These are phyloP conservation scores for Lepidocyrtoides sp. DNA, from an alignment of 2,888 invertebrate genomes.

Conservation along the genomic window DNA sequence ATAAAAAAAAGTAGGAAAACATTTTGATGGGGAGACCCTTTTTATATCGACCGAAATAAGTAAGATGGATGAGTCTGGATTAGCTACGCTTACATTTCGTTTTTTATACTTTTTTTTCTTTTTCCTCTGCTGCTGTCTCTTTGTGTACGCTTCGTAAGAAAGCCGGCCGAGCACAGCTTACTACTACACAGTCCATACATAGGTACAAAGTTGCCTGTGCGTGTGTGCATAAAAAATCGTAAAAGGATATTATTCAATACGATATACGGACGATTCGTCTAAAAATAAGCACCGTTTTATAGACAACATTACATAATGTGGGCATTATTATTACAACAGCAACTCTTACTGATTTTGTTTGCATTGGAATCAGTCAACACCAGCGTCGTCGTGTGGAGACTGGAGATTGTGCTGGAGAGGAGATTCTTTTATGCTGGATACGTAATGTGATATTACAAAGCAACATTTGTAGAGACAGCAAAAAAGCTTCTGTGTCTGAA, in stretches of 20 bases:
- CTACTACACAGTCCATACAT: neutral
- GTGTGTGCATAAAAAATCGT: conserved; percentile 62
- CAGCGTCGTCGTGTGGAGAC: neutral
- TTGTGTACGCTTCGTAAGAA: conserved; percentile 36
- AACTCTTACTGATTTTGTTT: conserved; percentile 66
- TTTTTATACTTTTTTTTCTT: conserved; percentile 39
- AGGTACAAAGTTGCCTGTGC: conserved; percentile 7
- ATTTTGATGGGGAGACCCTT: conserved; percentile 71
- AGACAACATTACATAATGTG: conserved; percentile 17
- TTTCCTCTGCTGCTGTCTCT: neutral
- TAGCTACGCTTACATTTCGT: conserved; percentile 68
- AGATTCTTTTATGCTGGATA: neutral
- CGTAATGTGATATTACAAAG: neutral
- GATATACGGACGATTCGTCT: neutral
- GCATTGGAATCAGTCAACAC: conserved; percentile 62
- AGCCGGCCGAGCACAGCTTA: conserved; percentile 5
- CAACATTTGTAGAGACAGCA: neutral
- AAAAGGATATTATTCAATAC: conserved; percentile 5
- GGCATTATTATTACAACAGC: conserved; percentile 35
- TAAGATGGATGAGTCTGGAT: conserved; percentile 75
- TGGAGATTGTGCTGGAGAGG: neutral
- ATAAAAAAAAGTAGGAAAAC: conserved; percentile 61
- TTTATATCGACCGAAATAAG: conserved; percentile 77
- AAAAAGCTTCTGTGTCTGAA: neutral
- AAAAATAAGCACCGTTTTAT: neutral